A percentile compares a stretch with the other conserved stretches of the same genome.
Conservation (phyloP, 1,140 invertebrate species). For the Lasaia peninsularis region DNA sequence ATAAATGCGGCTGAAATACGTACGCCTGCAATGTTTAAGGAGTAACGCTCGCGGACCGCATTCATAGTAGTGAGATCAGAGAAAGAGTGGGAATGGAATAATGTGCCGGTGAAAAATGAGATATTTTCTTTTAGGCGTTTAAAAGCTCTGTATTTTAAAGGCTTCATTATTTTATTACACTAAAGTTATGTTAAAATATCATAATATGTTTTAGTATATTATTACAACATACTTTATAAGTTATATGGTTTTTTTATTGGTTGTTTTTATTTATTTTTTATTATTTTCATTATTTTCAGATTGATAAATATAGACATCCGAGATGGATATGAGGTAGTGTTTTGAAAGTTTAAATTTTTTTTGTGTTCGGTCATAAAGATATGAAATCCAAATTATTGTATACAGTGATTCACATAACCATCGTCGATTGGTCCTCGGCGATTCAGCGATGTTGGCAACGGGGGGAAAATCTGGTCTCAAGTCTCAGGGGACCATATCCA, state of each 20-base stretch:
- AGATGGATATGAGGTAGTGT: conserved; percentile 1
- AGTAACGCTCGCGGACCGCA: no score
- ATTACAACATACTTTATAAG: conserved; percentile 18
- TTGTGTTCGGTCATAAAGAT: background rate
- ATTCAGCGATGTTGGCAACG: conserved; percentile 93
- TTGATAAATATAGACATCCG: background rate
- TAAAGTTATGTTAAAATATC: background rate
- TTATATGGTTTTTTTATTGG: conserved; percentile 23
- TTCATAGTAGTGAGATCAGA: no score
- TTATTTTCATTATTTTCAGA: conserved; percentile 16
- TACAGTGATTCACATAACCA: conserved; percentile 94
- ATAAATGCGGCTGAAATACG: no score
- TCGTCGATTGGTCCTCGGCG: conserved; percentile 87
- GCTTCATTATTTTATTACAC: no score
- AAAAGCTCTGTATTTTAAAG: no score
- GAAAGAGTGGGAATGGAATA: no score
- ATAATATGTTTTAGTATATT: conserved; percentile 17
- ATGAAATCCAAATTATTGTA: conserved; percentile 23
- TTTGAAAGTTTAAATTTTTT: conserved; percentile 6
- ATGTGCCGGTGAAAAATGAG: no score
- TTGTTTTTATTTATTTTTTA: conserved; percentile 22
- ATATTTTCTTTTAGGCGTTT: no score
- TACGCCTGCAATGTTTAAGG: no score
- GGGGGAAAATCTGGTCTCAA: conserved; percentile 89
- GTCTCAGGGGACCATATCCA: conserved; percentile 90